These are phyloP conservation scores for Engystomops pustulosus DNA, from an alignment of 2,113 vertebrate species.

Conservation along the genomic window DNA sequence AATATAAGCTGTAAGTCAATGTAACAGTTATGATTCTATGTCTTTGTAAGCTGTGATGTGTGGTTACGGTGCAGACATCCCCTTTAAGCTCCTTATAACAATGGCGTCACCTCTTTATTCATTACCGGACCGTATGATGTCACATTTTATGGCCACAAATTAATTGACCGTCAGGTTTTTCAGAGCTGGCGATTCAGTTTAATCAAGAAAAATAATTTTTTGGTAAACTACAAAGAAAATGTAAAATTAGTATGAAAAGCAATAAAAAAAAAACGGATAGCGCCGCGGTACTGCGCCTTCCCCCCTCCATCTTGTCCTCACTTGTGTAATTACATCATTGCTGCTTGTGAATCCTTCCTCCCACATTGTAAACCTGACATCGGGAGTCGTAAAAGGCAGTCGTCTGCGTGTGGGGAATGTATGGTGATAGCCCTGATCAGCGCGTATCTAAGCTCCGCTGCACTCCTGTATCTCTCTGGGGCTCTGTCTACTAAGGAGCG, in stretches of 20 bases:
- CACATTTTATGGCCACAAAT: background rate
- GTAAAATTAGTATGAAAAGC: background rate
- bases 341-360: constrained; percentile 59
- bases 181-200: background rate
- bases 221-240: constrained; percentile 20
- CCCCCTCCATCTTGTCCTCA: background rate
- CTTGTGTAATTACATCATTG: constrained; percentile 58
- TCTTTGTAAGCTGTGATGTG: too few species aligned
- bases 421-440: background rate
- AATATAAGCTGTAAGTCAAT: too few species aligned
- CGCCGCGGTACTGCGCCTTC: background rate
- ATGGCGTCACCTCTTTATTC: too few species aligned
- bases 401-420: constrained; percentile 55
- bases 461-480: background rate
- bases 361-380: constrained; percentile 60
- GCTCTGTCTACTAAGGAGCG: background rate
- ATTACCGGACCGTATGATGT: too few species aligned
- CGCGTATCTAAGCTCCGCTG: background rate
- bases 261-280: constrained; percentile 9
- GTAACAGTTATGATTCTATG: too few species aligned
- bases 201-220: constrained; percentile 2
- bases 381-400: constrained; percentile 63
- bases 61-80: too few species aligned
- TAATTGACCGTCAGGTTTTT: background rate
- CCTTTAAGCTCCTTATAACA: too few species aligned